Evolutionary conservation across 2,888 invertebrate species (phyloP), one percentile per base, ranked within the genome.

Genomic region (Plagodis dolabraria): DNA sequence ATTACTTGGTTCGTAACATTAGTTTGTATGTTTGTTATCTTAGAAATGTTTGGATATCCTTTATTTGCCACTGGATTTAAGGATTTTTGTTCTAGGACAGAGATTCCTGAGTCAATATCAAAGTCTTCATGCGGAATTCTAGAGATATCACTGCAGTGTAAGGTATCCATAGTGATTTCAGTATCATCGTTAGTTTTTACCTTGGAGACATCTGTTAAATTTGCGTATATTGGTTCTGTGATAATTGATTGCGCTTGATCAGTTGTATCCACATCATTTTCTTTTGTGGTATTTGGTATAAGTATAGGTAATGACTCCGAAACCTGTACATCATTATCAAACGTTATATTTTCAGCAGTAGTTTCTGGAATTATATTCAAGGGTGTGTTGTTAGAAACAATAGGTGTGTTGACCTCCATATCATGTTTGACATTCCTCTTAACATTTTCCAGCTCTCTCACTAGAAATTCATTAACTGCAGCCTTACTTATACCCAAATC

Each of bases 391-490:
- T 40, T 4, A 6, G 12, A 22, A 9, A 5, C 8, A 40, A 34
- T 34, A 9, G 6, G 35, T 12, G 12, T 34, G 10, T 11, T n/a
- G 49, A 44, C 36, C 8, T 33, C 33, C 47, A 47, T 40, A 35
- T 55, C 40, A 47, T 40, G 22, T 64, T 77, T 79, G 0, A 87
- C 66, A 67, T 85, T 88, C 47, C 84, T 86, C 9, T 79, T 75
- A 0, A 93, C 93, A 78, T 93, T 93, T 35, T 91, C 82, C 5
- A 93, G 74, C 65, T 93, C 93, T 63, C 80, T 68, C 0, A 79
- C 80, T 22, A 93, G 66, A 42, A 92, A 85, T 69, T 88, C 86
- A 49, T 92, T 92, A 0, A 89, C 79, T 0, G 84, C 80, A 0
- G 84, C 76, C 50, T 84, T 87, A 35, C 82, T 87, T 34, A 85